Evolutionary conservation across 2,797 vertebrate genomes (phyloP).

Genomic region (Hyperoplus lanceolatus): DNA sequence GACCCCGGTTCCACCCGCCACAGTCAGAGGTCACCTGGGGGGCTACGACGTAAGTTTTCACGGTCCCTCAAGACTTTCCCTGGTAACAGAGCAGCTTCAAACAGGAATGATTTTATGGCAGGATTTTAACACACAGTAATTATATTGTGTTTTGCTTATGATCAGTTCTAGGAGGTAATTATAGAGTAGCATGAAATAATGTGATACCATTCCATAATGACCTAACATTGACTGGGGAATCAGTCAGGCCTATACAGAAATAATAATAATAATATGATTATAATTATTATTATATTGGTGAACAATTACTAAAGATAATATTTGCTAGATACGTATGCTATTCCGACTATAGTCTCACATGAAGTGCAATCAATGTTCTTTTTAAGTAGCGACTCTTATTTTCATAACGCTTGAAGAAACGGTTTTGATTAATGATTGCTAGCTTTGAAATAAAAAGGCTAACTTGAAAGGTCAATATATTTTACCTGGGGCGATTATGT

Average conservation of each 20-base stretch:
- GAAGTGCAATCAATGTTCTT: background rate
- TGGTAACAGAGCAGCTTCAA: background rate
- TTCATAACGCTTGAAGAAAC: background rate
- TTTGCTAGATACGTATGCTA: background rate
- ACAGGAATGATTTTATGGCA: background rate
- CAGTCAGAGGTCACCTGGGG: conserved; percentile 90
- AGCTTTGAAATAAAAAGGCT: background rate
- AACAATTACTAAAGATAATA: no score
- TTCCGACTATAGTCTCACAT: background rate
- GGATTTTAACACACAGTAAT: background rate
- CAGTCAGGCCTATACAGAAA: background rate
- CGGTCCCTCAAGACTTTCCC: background rate
- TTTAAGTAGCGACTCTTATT: background rate
- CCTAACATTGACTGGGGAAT: background rate
- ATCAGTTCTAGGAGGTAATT: background rate
- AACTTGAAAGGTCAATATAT: background rate
- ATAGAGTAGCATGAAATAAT: background rate
- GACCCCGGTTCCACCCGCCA: conserved; percentile 88
- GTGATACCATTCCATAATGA: background rate
- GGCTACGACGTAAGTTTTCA: conserved; percentile 89
- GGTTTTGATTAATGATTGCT: background rate
- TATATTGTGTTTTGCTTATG: background rate
- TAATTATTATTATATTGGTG: no score
- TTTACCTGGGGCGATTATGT: background rate
- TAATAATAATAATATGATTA: no score